phyloP scores from a whole-genome alignment of 2,113 vertebrate genomes.

The Epinephelus moara region DNA sequence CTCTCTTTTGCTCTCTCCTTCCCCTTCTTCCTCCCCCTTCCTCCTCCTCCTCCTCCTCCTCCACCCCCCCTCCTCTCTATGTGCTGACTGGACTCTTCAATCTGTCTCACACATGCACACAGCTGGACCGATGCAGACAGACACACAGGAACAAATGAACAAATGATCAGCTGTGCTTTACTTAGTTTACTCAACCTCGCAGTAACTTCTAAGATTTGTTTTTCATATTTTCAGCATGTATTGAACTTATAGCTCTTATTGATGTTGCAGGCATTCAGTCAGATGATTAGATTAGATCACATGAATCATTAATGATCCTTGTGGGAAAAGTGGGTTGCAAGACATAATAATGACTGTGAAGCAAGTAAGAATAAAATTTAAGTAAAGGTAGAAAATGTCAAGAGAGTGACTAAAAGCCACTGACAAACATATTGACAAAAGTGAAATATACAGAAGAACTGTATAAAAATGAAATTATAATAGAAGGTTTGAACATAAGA shows the following conservation, averaged over 20 bases:
- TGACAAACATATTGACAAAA: background rate
- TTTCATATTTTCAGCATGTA: background rate
- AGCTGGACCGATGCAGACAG: slow-evolving; percentile 52
- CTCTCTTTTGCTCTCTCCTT: slow-evolving; percentile 48
- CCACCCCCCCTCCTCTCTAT: slow-evolving; percentile 27
- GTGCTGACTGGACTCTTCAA: slow-evolving; percentile 57
- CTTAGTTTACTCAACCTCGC: background rate
- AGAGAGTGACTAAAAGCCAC: background rate
- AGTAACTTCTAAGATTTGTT: background rate
- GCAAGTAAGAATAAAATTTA: background rate
- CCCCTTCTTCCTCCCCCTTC: background rate
- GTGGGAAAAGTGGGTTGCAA: slow-evolving; percentile 4
- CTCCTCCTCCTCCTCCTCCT: background rate
- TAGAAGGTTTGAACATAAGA: background rate
- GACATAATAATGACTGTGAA: background rate
- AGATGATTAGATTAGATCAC: slow-evolving; percentile 43
- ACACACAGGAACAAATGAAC: background rate
- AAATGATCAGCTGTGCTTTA: background rate
- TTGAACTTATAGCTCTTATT: background rate
- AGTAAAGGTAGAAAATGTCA: background rate
- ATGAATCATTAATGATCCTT: slow-evolving; percentile 39
- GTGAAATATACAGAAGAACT: background rate
- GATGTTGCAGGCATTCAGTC: slow-evolving; percentile 5
- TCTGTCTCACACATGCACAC: slow-evolving; percentile 47
- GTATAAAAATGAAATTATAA: background rate